Evolutionary conservation across 2,113 vertebrate species (phyloP).

Genomic region (Forbesichthys agassizii): DNA sequence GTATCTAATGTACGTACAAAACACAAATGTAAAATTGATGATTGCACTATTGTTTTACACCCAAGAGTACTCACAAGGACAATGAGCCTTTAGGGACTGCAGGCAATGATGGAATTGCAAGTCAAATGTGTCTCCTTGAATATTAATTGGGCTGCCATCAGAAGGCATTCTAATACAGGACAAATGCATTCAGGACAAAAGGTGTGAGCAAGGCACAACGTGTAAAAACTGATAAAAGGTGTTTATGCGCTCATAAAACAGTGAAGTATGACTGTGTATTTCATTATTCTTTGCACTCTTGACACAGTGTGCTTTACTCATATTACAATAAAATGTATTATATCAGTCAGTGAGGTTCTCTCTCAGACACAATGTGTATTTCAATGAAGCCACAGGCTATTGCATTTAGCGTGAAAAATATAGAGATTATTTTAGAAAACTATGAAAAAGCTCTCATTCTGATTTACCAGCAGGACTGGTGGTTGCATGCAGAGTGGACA

Average conservation of each 20-base stretch:
- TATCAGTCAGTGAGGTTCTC: constrained; percentile 23
- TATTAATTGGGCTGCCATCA: constrained; percentile 30
- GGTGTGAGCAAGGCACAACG: neutral
- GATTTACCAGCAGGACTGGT: constrained; percentile 28
- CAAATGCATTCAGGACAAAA: neutral
- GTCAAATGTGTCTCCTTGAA: constrained; percentile 30
- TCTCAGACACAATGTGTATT: constrained; percentile 17
- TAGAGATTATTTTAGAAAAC: constrained; percentile 32
- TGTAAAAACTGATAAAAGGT: constrained; percentile 12
- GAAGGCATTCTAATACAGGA: constrained; percentile 10
- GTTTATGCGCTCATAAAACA: constrained; percentile 16
- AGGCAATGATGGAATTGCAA: constrained; percentile 47
- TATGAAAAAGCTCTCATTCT: constrained; percentile 23
- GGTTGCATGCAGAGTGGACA: constrained; percentile 13
- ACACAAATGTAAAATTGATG: constrained; percentile 46
- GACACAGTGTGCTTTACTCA: constrained; percentile 9
- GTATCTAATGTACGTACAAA: constrained; percentile 23
- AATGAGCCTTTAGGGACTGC: constrained; percentile 38
- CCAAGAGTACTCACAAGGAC: constrained; percentile 41
- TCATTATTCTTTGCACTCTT: neutral
- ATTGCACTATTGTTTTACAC: constrained; percentile 51
- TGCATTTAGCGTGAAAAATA: constrained; percentile 15
- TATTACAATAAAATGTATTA: constrained; percentile 16
- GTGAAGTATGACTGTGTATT: constrained; percentile 24
- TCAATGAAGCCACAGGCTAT: constrained; percentile 17